Evolutionary conservation across 2,888 invertebrate genomes (phyloP), one percentile per base, ranked within the genome.

Genomic region (Lathronympha strigana): DNA sequence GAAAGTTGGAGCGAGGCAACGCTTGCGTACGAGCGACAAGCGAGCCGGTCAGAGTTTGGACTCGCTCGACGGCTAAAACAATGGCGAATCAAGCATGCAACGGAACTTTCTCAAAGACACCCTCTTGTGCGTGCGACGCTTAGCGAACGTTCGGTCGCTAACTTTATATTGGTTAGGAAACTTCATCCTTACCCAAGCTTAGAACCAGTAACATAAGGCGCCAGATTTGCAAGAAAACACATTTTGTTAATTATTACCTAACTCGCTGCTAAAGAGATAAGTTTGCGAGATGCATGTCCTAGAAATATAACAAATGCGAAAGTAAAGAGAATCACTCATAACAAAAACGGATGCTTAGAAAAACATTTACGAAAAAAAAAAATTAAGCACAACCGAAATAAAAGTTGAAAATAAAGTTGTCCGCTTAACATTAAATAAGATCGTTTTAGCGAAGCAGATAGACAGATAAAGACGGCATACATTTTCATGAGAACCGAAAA

Each of bases 81-180:
- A 90, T 89, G 86, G 86, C 84, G 84, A 88, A 90, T 90, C 88
- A 88, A 89, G 86, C 87, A 90, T 91, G 89, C 89, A 87, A 82
- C 84, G 85, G 86, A 91, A 90, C 88, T 90, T 87, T 79, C 80
- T 81, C 87, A 83, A 87, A 88, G 87, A 90, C 86, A 87, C 84
- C 85, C 84, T 84, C 86, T 83, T 80, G 87, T 89, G 90, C 88
- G 90, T 90, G 87, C 81, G 81, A 83, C 84, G 87, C 84, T 88
- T 82, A 85, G 87, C 77, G 84, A 87, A 82, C 79, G 80, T 76
- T 73, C 74, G 79, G 82, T 81, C 79, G 70, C 77, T 75, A 89
- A 90, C 90, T 90, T 88, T 88, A 90, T 91, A 90, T 90, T 90
- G 90, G 85, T 87, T 81, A 73, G 73, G 82, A 86, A 91, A 90